phyloP scores from a whole-genome alignment of 30 jellyfish, hydroid and myxozoan species.

The Aurelia coerulea region DNA sequence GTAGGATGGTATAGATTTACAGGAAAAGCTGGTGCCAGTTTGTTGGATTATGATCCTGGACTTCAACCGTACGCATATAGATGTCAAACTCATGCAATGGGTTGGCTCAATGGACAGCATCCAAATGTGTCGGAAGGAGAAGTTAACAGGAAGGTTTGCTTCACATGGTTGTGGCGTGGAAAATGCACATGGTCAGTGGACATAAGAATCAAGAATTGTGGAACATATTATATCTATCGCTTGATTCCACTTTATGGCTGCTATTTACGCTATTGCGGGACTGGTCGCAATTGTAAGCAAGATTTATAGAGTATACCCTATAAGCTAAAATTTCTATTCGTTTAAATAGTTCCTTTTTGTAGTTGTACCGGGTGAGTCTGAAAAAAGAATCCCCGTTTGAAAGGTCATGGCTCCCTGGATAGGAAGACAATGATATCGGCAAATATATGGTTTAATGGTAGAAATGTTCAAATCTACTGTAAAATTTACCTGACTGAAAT shows the following conservation, averaged over 20 bases:
- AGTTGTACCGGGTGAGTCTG: no score
- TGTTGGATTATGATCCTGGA: conserved; percentile 21
- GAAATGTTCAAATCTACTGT: no score
- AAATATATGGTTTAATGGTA: no score
- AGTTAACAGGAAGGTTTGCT: background rate
- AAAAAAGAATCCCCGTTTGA: no score
- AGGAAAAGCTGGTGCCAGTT: conserved; percentile 62
- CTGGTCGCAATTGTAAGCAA: no score
- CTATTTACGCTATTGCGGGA: background rate
- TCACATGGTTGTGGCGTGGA: background rate
- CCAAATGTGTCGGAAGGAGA: conserved; percentile 5
- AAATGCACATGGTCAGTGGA: no score
- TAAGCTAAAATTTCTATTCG: no score
- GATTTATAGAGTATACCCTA: no score
- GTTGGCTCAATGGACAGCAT: background rate
- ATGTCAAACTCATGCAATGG: background rate
- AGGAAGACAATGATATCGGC: no score
- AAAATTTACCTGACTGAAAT: no score
- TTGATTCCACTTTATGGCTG: background rate
- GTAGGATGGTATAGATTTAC: conserved; percentile 73
- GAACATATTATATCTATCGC: background rate
- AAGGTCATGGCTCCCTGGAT: no score
- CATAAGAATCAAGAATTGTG: background rate
- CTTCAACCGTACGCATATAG: background rate
- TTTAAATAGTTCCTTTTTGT: no score